Evolutionary conservation across 2,888 invertebrate species (phyloP).

Genomic region (Meghimatium bilineatum): DNA sequence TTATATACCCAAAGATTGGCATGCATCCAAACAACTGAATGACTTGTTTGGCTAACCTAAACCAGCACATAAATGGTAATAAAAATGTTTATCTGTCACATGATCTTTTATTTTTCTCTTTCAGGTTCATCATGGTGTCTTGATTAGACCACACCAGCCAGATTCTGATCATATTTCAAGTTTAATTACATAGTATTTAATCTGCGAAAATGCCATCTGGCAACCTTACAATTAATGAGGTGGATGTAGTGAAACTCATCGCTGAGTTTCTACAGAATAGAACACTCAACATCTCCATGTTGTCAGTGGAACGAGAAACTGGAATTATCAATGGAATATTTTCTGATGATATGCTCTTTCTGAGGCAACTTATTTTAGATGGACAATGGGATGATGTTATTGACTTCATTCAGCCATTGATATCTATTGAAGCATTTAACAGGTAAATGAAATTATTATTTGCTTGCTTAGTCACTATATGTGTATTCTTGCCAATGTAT

Average conservation of each 20-base stretch:
- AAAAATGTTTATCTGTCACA: not conserved
- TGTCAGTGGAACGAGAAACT: conserved; percentile 94
- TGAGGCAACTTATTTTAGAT: conserved; percentile 94
- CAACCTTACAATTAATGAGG: conserved; percentile 73
- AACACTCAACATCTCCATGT: conserved; percentile 90
- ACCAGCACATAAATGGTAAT: not conserved
- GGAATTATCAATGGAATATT: conserved; percentile 84
- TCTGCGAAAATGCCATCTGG: conserved; percentile 69
- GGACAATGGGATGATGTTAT: conserved; percentile 98
- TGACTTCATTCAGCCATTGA: conserved; percentile 95
- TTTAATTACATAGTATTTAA: no score
- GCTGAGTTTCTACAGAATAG: conserved; percentile 83
- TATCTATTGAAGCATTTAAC: conserved; percentile 85
- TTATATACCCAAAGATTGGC: no score
- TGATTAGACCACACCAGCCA: not conserved
- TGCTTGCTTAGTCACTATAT: not conserved
- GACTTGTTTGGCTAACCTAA: no score
- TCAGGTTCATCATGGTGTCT: conserved; percentile 12
- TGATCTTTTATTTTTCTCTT: not conserved
- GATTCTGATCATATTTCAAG: not conserved
- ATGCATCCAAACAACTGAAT: no score
- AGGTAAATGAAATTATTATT: conserved; percentile 71
- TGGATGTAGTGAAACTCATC: conserved; percentile 80
- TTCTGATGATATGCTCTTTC: conserved; percentile 94
- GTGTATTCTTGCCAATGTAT: no score